Evolutionary conservation across 2,797 vertebrate species (phyloP).

Genomic region (Typhlichthys eigenmanni): DNA sequence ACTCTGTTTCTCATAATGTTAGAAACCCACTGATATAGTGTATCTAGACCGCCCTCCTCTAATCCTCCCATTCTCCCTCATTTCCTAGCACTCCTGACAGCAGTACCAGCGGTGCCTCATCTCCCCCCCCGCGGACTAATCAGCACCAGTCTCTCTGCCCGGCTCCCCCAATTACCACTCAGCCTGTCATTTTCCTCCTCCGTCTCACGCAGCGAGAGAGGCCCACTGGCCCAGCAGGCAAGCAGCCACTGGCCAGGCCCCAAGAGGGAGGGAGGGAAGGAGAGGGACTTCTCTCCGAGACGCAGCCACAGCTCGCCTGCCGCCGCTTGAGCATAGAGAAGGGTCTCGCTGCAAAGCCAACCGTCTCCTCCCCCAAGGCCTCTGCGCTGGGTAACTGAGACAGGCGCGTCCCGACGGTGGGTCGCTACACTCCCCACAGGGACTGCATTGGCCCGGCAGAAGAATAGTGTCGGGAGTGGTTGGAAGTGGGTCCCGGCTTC

Average conservation of each 20-base stretch:
- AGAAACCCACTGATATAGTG: background rate
- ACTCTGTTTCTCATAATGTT: too few relatives aligned
- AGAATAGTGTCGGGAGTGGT: constrained; percentile 23
- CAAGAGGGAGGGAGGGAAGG: background rate
- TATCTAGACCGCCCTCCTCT: constrained; percentile 10
- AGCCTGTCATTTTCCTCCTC: constrained; percentile 45
- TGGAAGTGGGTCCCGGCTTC: constrained; percentile 48
- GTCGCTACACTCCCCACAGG: constrained; percentile 31
- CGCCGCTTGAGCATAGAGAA: background rate
- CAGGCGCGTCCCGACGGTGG: constrained; percentile 36
- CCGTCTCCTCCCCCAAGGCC: constrained; percentile 23
- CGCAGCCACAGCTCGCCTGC: background rate
- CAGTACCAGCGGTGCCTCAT: constrained; percentile 28
- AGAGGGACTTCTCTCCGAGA: too few relatives aligned
- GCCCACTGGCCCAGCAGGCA: constrained; percentile 31
- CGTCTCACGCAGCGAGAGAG: constrained; percentile 37
- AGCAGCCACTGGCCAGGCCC: constrained; percentile 22
- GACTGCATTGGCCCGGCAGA: constrained; percentile 34
- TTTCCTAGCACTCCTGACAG: constrained; percentile 17
- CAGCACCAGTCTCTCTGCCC: constrained; percentile 45
- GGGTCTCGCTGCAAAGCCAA: constrained; percentile 13
- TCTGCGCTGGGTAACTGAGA: constrained; percentile 18
- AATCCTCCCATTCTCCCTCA: background rate
- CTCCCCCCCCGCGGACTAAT: constrained; percentile 51
- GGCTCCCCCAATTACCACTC: constrained; percentile 37